A percentile compares a stretch with the other conserved stretches of the same genome.
Evolutionary conservation across 2,888 invertebrate genomes (phyloP).

Genomic region (Bombylius major): DNA sequence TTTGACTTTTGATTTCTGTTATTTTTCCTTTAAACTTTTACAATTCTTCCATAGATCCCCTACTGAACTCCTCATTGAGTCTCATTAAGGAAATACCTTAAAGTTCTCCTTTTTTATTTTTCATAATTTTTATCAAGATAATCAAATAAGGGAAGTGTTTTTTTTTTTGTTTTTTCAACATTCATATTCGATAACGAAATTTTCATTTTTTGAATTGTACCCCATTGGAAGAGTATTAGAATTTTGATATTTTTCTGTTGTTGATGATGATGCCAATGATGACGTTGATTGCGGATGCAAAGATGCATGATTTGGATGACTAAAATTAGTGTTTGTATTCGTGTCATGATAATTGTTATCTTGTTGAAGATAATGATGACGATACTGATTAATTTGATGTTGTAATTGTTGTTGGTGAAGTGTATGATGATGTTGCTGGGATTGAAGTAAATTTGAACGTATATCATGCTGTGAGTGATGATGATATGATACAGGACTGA

Average conservation of each 20-base stretch:
- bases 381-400: constrained; percentile 8
- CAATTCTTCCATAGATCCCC: too few species aligned
- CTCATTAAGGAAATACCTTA: too few species aligned
- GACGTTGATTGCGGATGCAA: too few species aligned
- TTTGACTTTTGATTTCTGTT: too few species aligned
- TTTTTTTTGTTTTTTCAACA: constrained; percentile 1
- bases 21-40: too few species aligned
- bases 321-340: constrained; percentile 9
- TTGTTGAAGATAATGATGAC: constrained; percentile 5
- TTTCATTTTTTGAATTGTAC: neutral
- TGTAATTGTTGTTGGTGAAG: constrained; percentile 10
- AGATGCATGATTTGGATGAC: neutral
- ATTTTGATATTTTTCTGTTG: neutral
- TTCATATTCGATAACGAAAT: constrained; percentile 10
- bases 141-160: too few species aligned
- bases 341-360: constrained; percentile 8
- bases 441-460: neutral
- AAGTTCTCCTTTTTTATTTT: too few species aligned
- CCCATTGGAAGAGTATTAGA: too few species aligned
- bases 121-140: too few species aligned
- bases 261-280: neutral
- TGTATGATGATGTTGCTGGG: constrained; percentile 10
- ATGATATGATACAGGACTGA: neutral
- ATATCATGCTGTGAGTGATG: neutral
- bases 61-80: too few species aligned